phyloP scores from a whole-genome alignment of 2,113 vertebrate species.

The Xiphophorus couchianus region DNA sequence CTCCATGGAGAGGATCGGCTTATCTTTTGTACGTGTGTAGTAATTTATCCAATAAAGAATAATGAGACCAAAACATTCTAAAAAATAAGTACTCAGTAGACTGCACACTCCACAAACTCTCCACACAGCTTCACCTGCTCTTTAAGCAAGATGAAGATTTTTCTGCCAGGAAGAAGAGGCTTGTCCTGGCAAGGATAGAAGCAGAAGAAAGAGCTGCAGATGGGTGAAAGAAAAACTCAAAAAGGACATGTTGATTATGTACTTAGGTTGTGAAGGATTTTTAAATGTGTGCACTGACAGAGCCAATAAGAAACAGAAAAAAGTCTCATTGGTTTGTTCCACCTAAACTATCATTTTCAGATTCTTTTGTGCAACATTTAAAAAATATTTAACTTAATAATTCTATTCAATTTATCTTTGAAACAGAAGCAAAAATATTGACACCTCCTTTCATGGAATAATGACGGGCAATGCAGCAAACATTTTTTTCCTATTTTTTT shows the following conservation, averaged over 20 bases:
- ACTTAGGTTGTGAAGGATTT: slow-evolving; percentile 46
- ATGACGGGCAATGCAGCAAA: neutral
- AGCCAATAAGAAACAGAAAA: neutral
- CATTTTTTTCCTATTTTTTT: too few species aligned
- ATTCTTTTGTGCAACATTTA: neutral
- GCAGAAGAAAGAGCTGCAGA: slow-evolving; percentile 30
- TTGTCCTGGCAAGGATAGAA: slow-evolving; percentile 51
- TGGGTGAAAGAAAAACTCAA: slow-evolving; percentile 31
- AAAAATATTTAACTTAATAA: neutral
- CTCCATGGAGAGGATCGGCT: slow-evolving; percentile 4
- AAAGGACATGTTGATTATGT: slow-evolving; percentile 56
- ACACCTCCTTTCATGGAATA: neutral
- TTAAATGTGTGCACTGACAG: slow-evolving; percentile 3
- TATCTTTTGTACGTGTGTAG: slow-evolving; percentile 22
- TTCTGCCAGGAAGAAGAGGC: slow-evolving; percentile 56
- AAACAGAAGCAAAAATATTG: neutral
- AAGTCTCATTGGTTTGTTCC: neutral
- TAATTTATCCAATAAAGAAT: neutral
- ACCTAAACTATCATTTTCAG: neutral
- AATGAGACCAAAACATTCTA: neutral
- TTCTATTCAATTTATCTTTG: neutral
- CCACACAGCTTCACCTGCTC: slow-evolving; percentile 21
- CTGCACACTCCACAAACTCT: slow-evolving; percentile 16
- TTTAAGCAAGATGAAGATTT: slow-evolving; percentile 17
- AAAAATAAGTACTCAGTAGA: slow-evolving; percentile 10